Conservation (phyloP, 2,113 vertebrate species). For the Lepisosteus oculatus region DNA sequence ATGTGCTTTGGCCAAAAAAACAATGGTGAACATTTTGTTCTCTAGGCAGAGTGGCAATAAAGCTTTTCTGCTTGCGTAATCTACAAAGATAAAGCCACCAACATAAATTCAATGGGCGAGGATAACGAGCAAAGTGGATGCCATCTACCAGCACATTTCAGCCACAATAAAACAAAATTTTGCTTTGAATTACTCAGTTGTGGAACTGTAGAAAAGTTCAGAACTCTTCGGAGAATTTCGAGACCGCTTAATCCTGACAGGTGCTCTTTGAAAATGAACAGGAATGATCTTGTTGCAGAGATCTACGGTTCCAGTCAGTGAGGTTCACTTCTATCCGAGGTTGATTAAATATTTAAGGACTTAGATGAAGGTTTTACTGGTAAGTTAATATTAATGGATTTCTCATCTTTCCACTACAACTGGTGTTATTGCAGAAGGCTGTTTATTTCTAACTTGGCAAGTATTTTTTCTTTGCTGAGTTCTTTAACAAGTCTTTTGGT, state of each 20-base stretch:
- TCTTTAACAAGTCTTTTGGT: too few species aligned
- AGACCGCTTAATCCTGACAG: constrained; percentile 61
- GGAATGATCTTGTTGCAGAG: constrained; percentile 64
- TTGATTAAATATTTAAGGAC: constrained; percentile 72
- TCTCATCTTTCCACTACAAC: constrained; percentile 66
- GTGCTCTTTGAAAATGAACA: constrained; percentile 71
- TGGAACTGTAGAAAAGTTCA: constrained; percentile 53
- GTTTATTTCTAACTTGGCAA: constrained; percentile 38
- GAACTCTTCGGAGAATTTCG: constrained; percentile 63
- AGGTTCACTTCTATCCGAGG: constrained; percentile 63
- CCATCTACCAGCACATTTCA: constrained; percentile 18
- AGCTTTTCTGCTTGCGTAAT: constrained; percentile 4
- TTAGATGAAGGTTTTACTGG: constrained; percentile 65
- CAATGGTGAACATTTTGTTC: too few species aligned
- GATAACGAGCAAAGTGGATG: background rate
- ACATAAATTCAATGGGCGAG: constrained; percentile 1
- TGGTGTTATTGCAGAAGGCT: constrained; percentile 43
- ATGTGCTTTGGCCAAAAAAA: too few species aligned
- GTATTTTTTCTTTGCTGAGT: constrained; percentile 22
- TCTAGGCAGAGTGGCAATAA: constrained; percentile 1
- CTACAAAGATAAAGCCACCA: background rate
- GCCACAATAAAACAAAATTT: constrained; percentile 41
- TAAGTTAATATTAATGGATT: constrained; percentile 73
- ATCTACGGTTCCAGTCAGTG: constrained; percentile 54
- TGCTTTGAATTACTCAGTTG: constrained; percentile 33